phyloP scores from a whole-genome alignment of 2,113 vertebrate species.

The Spilogale gracilis region DNA sequence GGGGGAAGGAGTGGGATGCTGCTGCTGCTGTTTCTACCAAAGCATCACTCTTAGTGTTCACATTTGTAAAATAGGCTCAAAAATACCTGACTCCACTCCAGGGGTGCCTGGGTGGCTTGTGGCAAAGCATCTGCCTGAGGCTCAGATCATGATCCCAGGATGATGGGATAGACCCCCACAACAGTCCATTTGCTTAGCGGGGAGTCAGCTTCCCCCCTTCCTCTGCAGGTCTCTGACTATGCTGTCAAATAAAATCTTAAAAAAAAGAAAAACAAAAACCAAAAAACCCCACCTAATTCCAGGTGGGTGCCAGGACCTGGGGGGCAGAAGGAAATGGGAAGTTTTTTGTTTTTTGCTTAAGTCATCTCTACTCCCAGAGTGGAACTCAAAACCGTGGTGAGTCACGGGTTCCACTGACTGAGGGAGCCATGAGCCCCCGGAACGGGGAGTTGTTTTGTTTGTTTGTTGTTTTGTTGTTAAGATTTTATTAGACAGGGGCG shows the following conservation, averaged over 20 bases:
- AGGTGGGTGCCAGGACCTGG: not conserved
- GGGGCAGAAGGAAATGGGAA: not conserved
- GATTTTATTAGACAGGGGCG: too few species aligned
- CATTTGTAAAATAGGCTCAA: not conserved
- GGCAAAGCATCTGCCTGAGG: too few species aligned
- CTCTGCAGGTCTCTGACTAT: too few species aligned
- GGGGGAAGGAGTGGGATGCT: not conserved
- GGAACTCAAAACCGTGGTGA: not conserved
- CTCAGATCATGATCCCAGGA: not conserved
- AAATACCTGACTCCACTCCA: not conserved
- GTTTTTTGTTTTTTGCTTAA: not conserved
- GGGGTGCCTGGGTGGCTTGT: not conserved
- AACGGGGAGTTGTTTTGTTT: too few species aligned
- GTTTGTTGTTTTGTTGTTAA: too few species aligned
- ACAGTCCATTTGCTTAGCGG: not conserved
- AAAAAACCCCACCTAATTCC: too few species aligned
- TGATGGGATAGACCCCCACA: not conserved
- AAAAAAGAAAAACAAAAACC: too few species aligned
- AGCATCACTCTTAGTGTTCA: not conserved
- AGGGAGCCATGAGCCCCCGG: not conserved
- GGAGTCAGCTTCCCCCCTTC: not conserved
- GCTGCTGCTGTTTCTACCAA: not conserved
- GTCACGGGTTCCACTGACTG: accelerated
- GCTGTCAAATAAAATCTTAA: too few species aligned
- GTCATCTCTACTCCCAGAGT: not conserved